These are phyloP conservation scores for Poicephalus gulielmi DNA, from an alignment of 2,113 vertebrate genomes.

Conservation along the genomic window DNA sequence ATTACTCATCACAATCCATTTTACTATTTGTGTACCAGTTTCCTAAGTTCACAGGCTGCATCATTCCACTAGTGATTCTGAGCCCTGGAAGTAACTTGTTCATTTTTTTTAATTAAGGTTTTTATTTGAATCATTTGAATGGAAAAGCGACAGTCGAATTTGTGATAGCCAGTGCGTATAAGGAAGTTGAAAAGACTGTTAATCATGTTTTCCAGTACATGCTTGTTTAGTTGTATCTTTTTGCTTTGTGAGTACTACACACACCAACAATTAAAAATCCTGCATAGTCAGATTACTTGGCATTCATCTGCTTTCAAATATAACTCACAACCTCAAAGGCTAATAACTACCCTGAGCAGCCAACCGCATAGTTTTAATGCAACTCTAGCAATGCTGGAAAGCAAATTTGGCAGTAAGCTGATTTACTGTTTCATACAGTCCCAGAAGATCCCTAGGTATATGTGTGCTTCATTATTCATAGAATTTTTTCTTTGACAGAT, in stretches of 20 bases:
- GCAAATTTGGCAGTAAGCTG: not conserved
- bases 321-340: not conserved
- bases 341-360: not conserved
- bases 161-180: not conserved
- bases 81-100: not conserved
- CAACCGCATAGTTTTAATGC: not conserved
- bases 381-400: not conserved
- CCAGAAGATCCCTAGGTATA: not conserved
- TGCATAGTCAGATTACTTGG: not conserved
- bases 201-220: not conserved
- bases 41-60: not conserved
- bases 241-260: not conserved
- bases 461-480: not conserved
- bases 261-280: not conserved
- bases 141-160: not conserved
- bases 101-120: not conserved
- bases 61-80: not conserved
- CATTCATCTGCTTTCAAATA: not conserved
- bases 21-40: not conserved
- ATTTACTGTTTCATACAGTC: constrained; percentile 1
- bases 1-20: not conserved
- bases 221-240: not conserved
- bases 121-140: not conserved
- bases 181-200: not conserved
- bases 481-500: not conserved